Percentiles rank a stretch among this genome's conserved stretches.
These are phyloP conservation scores for Pluvialis apricaria DNA, from an alignment of 2,113 vertebrate genomes.

Conservation along the genomic window DNA sequence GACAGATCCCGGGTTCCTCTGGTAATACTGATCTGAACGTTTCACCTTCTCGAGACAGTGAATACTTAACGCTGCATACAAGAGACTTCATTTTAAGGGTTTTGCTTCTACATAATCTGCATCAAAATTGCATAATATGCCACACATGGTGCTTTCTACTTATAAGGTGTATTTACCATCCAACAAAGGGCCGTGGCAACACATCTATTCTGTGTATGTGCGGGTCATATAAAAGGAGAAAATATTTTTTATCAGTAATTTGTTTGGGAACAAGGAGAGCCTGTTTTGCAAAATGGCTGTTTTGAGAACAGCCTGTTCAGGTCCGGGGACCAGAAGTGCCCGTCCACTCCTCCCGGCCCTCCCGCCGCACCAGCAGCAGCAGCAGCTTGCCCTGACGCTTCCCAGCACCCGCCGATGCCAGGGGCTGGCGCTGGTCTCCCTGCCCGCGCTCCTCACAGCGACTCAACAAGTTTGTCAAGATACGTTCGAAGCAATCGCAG, in stretches of 20 bases:
- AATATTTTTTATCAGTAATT: rapidly evolving
- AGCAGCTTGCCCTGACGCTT: rapidly evolving
- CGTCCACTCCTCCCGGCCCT: rapidly evolving
- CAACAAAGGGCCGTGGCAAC: not conserved
- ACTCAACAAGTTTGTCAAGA: not conserved
- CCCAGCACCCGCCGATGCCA: not conserved
- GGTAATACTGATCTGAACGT: not conserved
- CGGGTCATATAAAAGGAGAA: rapidly evolving
- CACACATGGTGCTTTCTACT: rapidly evolving
- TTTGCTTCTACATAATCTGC: not conserved
- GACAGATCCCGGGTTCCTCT: not conserved
- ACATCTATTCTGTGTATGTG: rapidly evolving
- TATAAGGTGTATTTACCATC: rapidly evolving
- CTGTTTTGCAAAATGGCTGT: not conserved
- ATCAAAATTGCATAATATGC: rapidly evolving
- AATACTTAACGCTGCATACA: rapidly evolving
- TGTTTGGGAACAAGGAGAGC: not conserved
- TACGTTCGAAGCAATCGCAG: not conserved
- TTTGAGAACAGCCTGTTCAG: not conserved
- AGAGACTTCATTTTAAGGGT: not conserved
- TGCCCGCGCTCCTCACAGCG: rapidly evolving
- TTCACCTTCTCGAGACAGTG: not conserved
- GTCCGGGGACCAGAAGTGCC: not conserved
- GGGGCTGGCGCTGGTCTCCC: not conserved
- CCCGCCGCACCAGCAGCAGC: no score